Base-by-base conservation (phyloP, 2,113 vertebrate genomes). In the Ciconia stormi region DNA sequence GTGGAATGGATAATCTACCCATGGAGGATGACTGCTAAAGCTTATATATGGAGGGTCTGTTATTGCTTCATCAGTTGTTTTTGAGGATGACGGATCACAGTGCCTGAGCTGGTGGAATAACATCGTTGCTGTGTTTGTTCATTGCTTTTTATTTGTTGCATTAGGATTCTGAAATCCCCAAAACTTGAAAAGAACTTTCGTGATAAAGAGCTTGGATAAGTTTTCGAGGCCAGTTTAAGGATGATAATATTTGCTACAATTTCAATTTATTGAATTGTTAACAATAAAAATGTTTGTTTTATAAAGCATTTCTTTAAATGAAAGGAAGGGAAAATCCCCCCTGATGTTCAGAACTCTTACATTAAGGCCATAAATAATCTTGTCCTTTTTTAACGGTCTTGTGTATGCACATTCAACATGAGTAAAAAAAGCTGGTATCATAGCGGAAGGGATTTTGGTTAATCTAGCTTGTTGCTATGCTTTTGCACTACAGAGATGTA, bases 71-170 rank as follows among this genome's bases (percentile, higher is more conserved):
- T 32, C 38, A 44, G 71, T 49, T 46, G 4, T 55, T 76, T 36
- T 53, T 0, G 3, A 89, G 72, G 29, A 6, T 6, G 6, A 16
- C 0, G 0, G 55, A 30, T 47, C 76, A 20, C 55, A 7, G 1
- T 21, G 36, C 26, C 79, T 0, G 1, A 53, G 55, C 30, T 4
- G 5, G 3, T 17, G 77, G 44, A 52, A 36, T 6, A 29, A 86
- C 15, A 8, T 62, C 25, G 44, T 36, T 91, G n/a, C 50, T 78
- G 58, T 66, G 69, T 77, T 91, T 70, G 74, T 88, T 94, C 18
- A 1, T 7, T 20, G 66, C 46, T 55, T 87, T 56, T 42, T 55
- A 7, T 52, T 81, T 59, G 34, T 13, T 91, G 20, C 44, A 1
- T 63, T 61, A 26, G 56, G 34, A n/a, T 74, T 52, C 52, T 79